These are phyloP conservation scores for Gopherus flavomarginatus DNA, from an alignment of 2,113 vertebrate species.

Conservation along the genomic window DNA sequence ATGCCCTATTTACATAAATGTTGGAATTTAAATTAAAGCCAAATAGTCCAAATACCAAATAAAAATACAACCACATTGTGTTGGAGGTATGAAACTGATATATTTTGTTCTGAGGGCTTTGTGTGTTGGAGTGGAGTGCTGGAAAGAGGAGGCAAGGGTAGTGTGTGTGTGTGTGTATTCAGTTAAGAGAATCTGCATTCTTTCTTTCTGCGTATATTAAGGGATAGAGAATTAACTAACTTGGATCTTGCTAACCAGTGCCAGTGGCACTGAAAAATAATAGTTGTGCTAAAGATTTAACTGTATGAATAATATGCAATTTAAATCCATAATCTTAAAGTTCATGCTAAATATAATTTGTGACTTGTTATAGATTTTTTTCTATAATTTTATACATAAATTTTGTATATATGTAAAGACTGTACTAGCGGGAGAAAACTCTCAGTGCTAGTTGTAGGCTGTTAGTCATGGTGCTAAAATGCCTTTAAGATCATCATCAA, in stretches of 20 bases:
- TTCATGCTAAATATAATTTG: not conserved
- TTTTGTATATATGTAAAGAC: not conserved
- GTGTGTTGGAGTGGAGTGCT: not conserved
- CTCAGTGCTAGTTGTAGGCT: not conserved
- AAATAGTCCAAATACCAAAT: not conserved
- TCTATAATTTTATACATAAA: not conserved
- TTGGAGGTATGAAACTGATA: not conserved
- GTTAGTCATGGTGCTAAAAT: not conserved
- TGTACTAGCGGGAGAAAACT: not conserved
- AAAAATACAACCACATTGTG: not conserved
- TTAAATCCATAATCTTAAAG: conserved; percentile 8
- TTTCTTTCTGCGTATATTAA: conserved; percentile 1
- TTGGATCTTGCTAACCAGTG: conserved; percentile 19
- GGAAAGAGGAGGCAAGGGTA: conserved; percentile 24
- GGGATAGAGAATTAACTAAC: conserved; percentile 63
- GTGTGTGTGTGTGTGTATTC: not conserved
- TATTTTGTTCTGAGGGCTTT: not conserved
- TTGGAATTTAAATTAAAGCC: not conserved
- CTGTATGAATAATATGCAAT: not conserved
- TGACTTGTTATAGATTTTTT: not conserved
- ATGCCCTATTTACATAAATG: not conserved
- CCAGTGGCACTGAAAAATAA: conserved; percentile 56
- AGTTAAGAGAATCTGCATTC: not conserved
- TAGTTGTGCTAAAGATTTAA: not conserved
- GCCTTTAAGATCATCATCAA: not conserved